phyloP scores from a whole-genome alignment of 1,140 invertebrate genomes.

The Aricia agestis region DNA sequence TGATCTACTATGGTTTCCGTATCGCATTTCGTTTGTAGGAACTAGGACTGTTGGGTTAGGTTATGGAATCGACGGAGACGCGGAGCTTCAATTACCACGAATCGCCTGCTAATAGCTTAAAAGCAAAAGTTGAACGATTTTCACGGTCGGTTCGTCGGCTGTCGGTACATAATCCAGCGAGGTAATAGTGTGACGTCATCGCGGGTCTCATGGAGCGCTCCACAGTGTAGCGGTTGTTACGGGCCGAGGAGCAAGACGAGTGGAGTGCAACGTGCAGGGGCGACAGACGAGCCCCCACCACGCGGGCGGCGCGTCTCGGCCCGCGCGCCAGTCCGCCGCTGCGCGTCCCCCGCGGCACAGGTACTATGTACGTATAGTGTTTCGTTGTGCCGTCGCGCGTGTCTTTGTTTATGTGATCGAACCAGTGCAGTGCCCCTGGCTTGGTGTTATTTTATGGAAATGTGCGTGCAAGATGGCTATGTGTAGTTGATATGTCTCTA shows the following conservation, averaged over 20 bases:
- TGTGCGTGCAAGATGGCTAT: conserved; percentile 61
- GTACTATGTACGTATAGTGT: conserved; percentile 44
- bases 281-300: conserved; percentile 60
- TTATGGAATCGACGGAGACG: background rate
- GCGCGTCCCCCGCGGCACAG: conserved; percentile 66
- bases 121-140: conserved; percentile 26
- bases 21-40: background rate
- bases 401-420: conserved; percentile 58
- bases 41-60: background rate
- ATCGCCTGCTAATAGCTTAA: conserved; percentile 16
- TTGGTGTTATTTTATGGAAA: conserved; percentile 47
- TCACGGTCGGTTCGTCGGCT: conserved; percentile 16
- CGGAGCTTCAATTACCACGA: background rate
- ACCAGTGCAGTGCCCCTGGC: conserved; percentile 48
- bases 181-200: conserved; percentile 35
- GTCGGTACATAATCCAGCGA: conserved; percentile 9
- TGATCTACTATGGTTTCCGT: background rate
- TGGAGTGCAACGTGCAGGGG: conserved; percentile 64
- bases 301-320: conserved; percentile 40
- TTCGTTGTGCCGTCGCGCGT: conserved; percentile 39
- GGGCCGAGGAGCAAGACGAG: conserved; percentile 45
- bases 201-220: conserved; percentile 33
- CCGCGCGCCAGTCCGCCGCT: conserved; percentile 63
- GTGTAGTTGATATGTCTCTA: conserved; percentile 73
- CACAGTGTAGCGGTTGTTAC: conserved; percentile 31